These are phyloP conservation scores for Melinopterus prodromus DNA, from an alignment of 2,888 invertebrate species.

Conservation along the genomic window DNA sequence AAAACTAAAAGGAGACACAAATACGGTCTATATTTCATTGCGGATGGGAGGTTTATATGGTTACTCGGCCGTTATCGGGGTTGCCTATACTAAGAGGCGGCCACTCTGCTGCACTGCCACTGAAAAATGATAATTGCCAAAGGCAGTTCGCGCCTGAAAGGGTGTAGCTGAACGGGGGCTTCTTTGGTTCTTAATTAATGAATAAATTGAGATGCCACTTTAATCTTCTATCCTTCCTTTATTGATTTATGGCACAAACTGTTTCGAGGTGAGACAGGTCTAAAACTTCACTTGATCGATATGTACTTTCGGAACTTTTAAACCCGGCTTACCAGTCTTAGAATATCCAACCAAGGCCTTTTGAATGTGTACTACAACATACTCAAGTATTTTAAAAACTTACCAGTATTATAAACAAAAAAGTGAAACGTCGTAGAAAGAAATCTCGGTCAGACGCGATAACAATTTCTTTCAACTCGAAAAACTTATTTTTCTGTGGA, in stretches of 20 bases:
- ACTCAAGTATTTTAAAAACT: too few relatives aligned
- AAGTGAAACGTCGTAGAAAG: too few relatives aligned
- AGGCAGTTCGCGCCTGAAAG: not conserved
- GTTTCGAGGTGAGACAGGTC: not conserved
- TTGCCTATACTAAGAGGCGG: slow-evolving; percentile 53
- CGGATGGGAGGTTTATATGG: slow-evolving; percentile 57
- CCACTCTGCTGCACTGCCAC: slow-evolving; percentile 28
- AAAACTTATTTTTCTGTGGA: too few relatives aligned
- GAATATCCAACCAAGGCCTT: not conserved
- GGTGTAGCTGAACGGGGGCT: not conserved
- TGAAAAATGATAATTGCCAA: not conserved
- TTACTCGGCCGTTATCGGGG: slow-evolving; percentile 55
- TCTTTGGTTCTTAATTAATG: slow-evolving; percentile 4
- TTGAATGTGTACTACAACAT: too few relatives aligned
- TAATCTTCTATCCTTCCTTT: not conserved
- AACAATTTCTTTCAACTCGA: too few relatives aligned
- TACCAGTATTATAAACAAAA: too few relatives aligned
- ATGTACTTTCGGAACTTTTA: not conserved
- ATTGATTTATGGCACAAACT: not conserved
- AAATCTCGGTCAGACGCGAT: too few relatives aligned
- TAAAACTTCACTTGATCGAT: not conserved
- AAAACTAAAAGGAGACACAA: not conserved
- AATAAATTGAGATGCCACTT: not conserved
- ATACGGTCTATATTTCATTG: slow-evolving; percentile 55
- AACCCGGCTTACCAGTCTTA: not conserved